Evolutionary conservation across 2,888 invertebrate species (phyloP).

Genomic region (Carpatolechia fugitivella): DNA sequence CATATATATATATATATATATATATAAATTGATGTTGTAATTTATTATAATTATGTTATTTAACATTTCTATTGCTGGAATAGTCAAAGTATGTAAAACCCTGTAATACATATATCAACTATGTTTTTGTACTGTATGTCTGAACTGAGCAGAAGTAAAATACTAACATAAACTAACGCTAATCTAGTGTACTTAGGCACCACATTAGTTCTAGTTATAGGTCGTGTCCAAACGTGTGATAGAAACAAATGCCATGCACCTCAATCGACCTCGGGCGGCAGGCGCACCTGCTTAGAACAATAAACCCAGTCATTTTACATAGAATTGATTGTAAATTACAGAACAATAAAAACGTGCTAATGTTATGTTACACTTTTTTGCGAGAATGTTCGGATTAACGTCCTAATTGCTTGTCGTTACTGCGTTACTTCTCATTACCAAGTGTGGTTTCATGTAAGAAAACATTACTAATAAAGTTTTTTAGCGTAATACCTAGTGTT

Average conservation of each 20-base stretch:
- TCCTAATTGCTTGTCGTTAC: not conserved
- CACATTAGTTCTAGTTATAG: not conserved
- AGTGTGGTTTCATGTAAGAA: not conserved
- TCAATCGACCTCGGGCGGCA: conserved; percentile 30
- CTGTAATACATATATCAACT: too few species aligned
- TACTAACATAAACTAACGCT: not conserved
- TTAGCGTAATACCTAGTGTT: not conserved
- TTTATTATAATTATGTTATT: not conserved
- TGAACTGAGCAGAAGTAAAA: too few species aligned
- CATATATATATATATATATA: not conserved
- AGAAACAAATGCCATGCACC: conserved; percentile 52
- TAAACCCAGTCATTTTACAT: conserved; percentile 26
- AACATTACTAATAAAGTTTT: not conserved
- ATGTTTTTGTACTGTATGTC: too few species aligned
- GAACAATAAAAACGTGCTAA: conserved; percentile 25
- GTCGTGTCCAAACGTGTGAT: conserved; percentile 24
- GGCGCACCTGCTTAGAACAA: conserved; percentile 42
- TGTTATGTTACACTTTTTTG: not conserved
- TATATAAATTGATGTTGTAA: too few species aligned
- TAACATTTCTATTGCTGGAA: not conserved
- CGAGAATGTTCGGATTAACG: not conserved
- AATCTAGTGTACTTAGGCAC: not conserved
- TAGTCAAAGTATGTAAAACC: too few species aligned
- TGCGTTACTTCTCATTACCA: not conserved
- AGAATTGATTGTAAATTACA: conserved; percentile 29